A percentile compares a stretch with the other conserved stretches of the same genome.
phyloP scores from a whole-genome alignment of 2,797 vertebrate genomes.

The Megaceryle alcyon region DNA sequence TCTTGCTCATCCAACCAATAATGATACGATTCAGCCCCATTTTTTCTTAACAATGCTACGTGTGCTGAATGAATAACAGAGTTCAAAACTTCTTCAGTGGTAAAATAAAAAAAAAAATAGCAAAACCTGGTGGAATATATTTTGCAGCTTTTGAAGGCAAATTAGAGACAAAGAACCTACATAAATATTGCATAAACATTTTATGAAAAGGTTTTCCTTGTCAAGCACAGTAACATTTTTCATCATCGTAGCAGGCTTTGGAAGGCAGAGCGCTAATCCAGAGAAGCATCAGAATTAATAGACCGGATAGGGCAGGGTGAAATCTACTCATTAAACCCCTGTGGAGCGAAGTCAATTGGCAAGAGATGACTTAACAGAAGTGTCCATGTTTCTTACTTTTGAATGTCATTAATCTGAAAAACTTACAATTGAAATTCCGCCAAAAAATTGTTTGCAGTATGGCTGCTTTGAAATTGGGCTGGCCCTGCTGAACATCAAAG shows the following conservation, averaged over 20 bases:
- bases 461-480: background rate
- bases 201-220: slow-evolving; percentile 41
- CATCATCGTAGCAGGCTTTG: background rate
- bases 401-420: background rate
- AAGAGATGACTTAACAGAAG: slow-evolving; percentile 11
- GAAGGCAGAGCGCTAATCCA: background rate
- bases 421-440: background rate
- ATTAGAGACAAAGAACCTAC: slow-evolving; percentile 8
- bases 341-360: background rate
- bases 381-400: background rate
- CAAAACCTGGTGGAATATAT: slow-evolving; percentile 24
- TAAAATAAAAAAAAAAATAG: background rate
- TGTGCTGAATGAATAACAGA: background rate
- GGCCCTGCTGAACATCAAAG: background rate
- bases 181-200: slow-evolving; percentile 51
- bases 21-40: background rate
- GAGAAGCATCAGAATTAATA: slow-evolving; percentile 29
- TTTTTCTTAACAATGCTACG: background rate
- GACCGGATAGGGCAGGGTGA: background rate
- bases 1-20: background rate
- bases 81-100: background rate
- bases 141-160: slow-evolving; percentile 36
- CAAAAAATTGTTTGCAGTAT: background rate
- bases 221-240: slow-evolving; percentile 7
- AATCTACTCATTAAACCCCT: slow-evolving; percentile 30